Evolutionary conservation across 1,140 invertebrate species (phyloP), one percentile per base, ranked within the genome.

Genomic region (Drosophila sp.): DNA sequence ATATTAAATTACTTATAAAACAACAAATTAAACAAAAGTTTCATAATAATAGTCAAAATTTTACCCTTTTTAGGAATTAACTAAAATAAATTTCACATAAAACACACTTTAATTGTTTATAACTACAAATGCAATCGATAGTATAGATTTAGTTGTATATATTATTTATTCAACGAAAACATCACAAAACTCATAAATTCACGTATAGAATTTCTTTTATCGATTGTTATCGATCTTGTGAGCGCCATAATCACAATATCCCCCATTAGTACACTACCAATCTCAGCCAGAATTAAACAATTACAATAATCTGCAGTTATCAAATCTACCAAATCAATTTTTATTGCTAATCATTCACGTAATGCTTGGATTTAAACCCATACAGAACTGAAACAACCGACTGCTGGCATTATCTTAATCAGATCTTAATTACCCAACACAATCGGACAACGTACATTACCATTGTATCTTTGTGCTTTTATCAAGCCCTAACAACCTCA

Each of bases 371-470:
- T 64, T 56, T 56, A 4, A 46, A 21, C 29, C 34, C 13, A 14
- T 9, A 13, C 27, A 40, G 63, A 21, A 11, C 62, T 9, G 36
- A 50, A 2, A n/a, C n/a, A 27, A 21, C 7, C n/a, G 16, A 7
- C 25, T 18, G 18, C 34, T 14, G 32, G 16, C 21, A 11, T 38
- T 65, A 71, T 71, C 67, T 56, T 64, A 72, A 72, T 66, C 69
- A 72, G 43, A 72, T 72, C 69, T 72, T 66, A 66, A 72, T 66
- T 72, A 66, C 45, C 13, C 18, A 61, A 43, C 16, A 61, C 57
- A 58, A 50, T 66, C 8, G 45, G 18, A 6, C 14, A 41, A 7
- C 50, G 45, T 18, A 7, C 13, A 25, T 34, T 36, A 14, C 1
- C 16, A 34, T 45, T 11, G 54, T n/a, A 16, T 4, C 8, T 2